A percentile compares a stretch with the other conserved stretches of the same genome.
These are phyloP conservation scores for Scophthalmus maximus DNA, from an alignment of 2,113 vertebrate genomes.

Conservation along the genomic window DNA sequence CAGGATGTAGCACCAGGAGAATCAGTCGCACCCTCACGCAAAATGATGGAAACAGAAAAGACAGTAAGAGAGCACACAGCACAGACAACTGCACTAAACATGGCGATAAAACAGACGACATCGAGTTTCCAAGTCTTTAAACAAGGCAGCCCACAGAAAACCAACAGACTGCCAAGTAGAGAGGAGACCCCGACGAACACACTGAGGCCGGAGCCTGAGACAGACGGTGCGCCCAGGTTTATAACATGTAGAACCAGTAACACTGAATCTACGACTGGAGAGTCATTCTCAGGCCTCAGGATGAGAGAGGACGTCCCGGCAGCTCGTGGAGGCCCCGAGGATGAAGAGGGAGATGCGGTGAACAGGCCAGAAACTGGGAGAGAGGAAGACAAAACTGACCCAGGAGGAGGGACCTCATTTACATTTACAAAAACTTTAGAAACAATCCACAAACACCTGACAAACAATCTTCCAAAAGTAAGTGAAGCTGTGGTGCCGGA, in stretches of 20 bases:
- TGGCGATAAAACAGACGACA: constrained; percentile 6
- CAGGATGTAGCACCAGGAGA: constrained; percentile 11
- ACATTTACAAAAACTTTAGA: not conserved
- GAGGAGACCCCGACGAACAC: constrained; percentile 1
- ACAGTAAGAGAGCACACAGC: not conserved
- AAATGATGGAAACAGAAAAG: not conserved
- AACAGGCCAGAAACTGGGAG: not conserved
- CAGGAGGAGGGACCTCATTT: not conserved
- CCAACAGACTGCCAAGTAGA: not conserved
- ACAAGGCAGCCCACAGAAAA: not conserved
- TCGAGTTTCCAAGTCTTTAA: not conserved
- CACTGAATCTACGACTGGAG: not conserved
- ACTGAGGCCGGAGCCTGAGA: not conserved
- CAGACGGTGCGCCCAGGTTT: not conserved
- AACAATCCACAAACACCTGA: not conserved
- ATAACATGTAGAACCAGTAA: not conserved
- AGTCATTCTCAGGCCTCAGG: constrained; percentile 20
- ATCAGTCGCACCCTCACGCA: not conserved
- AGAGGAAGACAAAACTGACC: not conserved
- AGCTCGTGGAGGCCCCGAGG: not conserved
- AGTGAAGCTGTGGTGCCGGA: not conserved
- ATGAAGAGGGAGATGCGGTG: not conserved
- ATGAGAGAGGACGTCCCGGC: constrained; percentile 43
- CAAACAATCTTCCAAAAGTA: constrained; percentile 8
- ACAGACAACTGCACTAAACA: constrained; percentile 2